Percentiles rank a stretch among this genome's conserved stretches.
These are phyloP conservation scores for Suricata suricatta DNA, from an alignment of 2,113 vertebrate genomes.

Conservation along the genomic window DNA sequence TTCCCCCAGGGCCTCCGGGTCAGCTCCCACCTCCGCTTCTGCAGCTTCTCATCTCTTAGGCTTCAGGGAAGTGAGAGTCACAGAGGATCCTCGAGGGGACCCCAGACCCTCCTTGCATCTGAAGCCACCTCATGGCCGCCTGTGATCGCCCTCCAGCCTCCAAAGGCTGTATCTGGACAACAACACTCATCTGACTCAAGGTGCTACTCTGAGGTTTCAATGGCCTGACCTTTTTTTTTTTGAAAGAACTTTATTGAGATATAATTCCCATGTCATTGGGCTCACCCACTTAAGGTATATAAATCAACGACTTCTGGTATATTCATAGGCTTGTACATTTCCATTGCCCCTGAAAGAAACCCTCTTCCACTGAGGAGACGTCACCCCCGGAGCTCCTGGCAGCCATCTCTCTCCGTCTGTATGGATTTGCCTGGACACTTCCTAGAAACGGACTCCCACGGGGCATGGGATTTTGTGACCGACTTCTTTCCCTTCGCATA, in stretches of 20 bases:
- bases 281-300: background rate
- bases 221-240: background rate
- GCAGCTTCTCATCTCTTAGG: background rate
- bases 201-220: background rate
- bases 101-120: accelerated
- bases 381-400: no score
- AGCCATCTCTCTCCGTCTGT: background rate
- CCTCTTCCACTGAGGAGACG: accelerated
- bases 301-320: background rate
- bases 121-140: accelerated
- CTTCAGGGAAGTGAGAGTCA: background rate
- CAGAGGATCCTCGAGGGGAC: accelerated
- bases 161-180: background rate
- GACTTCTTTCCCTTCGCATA: background rate
- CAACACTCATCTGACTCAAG: background rate
- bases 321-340: background rate
- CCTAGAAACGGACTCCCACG: accelerated
- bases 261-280: background rate
- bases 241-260: background rate
- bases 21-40: background rate
- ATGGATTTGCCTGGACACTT: background rate
- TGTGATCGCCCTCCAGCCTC: accelerated
- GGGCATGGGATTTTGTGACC: background rate
- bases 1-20: background rate
- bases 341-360: background rate